Evolutionary conservation across 2,797 vertebrate species (phyloP).

Genomic region (Crenuchus spilurus): DNA sequence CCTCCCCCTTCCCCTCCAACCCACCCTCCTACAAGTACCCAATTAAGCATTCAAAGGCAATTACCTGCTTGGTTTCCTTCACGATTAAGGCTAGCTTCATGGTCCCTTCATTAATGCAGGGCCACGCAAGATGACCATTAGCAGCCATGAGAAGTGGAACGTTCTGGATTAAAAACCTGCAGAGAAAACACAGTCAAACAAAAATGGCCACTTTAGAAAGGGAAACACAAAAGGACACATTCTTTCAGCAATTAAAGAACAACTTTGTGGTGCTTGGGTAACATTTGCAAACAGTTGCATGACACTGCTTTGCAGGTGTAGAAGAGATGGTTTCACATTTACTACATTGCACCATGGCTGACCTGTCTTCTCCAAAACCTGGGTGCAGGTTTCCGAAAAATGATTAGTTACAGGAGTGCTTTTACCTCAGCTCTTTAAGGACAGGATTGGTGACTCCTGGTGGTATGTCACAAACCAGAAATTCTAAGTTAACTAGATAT

Average conservation of each 20-base stretch:
- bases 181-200: slow-evolving; percentile 66
- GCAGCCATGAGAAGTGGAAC: slow-evolving; percentile 81
- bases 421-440: too few relatives aligned
- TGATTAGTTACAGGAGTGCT: too few relatives aligned
- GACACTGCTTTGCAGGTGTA: neutral
- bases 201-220: slow-evolving; percentile 18
- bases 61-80: slow-evolving; percentile 96
- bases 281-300: neutral
- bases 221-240: neutral
- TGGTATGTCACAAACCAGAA: too few relatives aligned
- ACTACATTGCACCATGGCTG: neutral
- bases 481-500: too few relatives aligned
- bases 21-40: slow-evolving; percentile 27
- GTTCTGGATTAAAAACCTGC: slow-evolving; percentile 82
- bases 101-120: slow-evolving; percentile 91
- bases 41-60: slow-evolving; percentile 93
- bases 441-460: too few relatives aligned
- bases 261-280: neutral
- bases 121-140: slow-evolving; percentile 87
- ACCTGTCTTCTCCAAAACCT: too few relatives aligned
- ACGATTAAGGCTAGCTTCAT: slow-evolving; percentile 84
- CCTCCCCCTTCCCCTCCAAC: slow-evolving; percentile 14
- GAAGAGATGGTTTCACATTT: neutral
- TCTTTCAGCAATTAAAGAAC: neutral
- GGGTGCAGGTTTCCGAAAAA: too few relatives aligned